Evolutionary conservation across 2,113 vertebrate genomes (phyloP).

Genomic region (Oreochromis spilurus): DNA sequence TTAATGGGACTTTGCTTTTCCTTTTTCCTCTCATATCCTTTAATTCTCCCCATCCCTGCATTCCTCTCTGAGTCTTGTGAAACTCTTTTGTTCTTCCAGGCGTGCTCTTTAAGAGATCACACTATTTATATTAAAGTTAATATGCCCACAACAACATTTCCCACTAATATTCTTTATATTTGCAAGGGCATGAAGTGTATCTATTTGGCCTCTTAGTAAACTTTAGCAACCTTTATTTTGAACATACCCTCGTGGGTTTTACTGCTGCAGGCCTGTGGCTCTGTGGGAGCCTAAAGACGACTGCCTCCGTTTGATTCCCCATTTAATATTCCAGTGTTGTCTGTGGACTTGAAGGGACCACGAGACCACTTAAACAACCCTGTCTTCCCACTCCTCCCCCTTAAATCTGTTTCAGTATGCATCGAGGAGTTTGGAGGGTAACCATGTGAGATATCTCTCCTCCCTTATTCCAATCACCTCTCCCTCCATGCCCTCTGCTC

Average conservation of each 20-base stretch:
- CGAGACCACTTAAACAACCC: conserved; percentile 34
- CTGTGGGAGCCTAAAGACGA: neutral
- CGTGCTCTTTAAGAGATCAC: neutral
- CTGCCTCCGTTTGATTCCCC: conserved; percentile 35
- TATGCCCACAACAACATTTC: neutral
- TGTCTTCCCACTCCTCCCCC: neutral
- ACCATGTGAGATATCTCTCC: conserved; percentile 55
- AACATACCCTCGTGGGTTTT: neutral
- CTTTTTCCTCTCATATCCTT: conserved; percentile 44
- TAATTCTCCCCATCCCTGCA: conserved; percentile 37
- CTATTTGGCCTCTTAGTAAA: neutral
- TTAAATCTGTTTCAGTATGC: conserved; percentile 59
- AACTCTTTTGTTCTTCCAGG: neutral
- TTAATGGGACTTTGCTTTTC: conserved; percentile 61
- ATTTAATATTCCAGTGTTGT: conserved; percentile 59
- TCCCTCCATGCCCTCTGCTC: conserved; percentile 67
- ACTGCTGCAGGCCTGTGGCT: conserved; percentile 5
- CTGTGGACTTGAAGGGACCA: conserved; percentile 31
- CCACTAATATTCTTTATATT: neutral
- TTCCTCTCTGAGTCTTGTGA: conserved; percentile 29
- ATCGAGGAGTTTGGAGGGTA: conserved; percentile 53
- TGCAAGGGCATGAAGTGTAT: neutral
- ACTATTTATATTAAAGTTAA: neutral
- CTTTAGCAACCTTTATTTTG: neutral
- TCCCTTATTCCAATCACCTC: conserved; percentile 60